Evolutionary conservation across 2,797 vertebrate species (phyloP), one percentile per base, ranked within the genome.

Genomic region (Naso thynnoides): DNA sequence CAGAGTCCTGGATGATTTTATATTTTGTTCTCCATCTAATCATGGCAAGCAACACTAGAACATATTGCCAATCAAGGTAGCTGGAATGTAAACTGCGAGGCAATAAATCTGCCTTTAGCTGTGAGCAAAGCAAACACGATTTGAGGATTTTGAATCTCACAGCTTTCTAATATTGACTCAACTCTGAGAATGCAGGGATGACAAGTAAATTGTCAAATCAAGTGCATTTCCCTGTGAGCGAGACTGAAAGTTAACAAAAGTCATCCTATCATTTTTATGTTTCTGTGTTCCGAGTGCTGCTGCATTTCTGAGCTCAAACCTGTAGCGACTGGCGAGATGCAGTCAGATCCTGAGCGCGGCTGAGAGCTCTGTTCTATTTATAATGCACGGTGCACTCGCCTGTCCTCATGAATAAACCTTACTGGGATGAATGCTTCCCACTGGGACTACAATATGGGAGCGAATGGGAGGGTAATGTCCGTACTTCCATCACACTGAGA

Each of bases 341-440:
- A 81, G 81, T 62, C 29, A 18, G 81, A 88, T 75, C 70, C 83
- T 79, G 76, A 82, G 70, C 61, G 21, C 39, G 61, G 76, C 79
- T 81, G 81, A 83, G 85, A 86, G 87, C 87, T 79, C 66, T 55
- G 85, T 84, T 86, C 89, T 91, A 93, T 92, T 91, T 92, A 90
- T 91, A 92, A 92, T 83, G 79, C 81, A 84, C 72, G 18, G 76
- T 68, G 73, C 86, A 87, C 87, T 87, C 45, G 83, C 73, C 87
- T 92, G 89, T 91, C 90, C 84, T 89, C 87, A 87, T 90, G 84
- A 92, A 92, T 94, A 88, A 91, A 86, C 82, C 86, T 84, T 81
- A 79, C 82, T 79, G 81, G 84, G 85, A 88, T 88, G 90, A 90
- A 85, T 78, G 77, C 81, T 84, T 81, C 87, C 88, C 83, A 83